These are phyloP conservation scores for Xestia c-nigrum DNA, from an alignment of 2,888 invertebrate genomes.

Conservation along the genomic window DNA sequence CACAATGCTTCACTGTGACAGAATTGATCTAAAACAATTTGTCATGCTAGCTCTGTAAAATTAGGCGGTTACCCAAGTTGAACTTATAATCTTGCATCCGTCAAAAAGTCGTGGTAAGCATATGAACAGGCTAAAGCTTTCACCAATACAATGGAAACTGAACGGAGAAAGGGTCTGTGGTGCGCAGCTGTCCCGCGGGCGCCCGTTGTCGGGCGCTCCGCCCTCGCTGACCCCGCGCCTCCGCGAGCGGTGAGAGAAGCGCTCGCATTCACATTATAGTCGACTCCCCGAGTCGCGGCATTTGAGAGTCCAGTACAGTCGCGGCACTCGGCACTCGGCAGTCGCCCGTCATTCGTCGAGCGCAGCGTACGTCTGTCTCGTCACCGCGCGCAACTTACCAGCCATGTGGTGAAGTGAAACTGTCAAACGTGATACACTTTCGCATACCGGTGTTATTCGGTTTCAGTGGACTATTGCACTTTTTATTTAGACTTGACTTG, in stretches of 20 bases:
- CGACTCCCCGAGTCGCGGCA: constrained; percentile 68
- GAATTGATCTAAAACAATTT: constrained; percentile 12
- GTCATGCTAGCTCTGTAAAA: constrained; percentile 19
- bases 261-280: constrained; percentile 74
- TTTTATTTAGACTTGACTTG: constrained; percentile 73
- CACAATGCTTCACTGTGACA: not conserved
- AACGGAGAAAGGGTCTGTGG: constrained; percentile 86
- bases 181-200: constrained; percentile 89
- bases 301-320: constrained; percentile 65
- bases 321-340: constrained; percentile 86
- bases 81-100: constrained; percentile 47
- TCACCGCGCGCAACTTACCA: constrained; percentile 78
- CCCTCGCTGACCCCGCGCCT: constrained; percentile 84
- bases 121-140: constrained; percentile 79
- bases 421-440: constrained; percentile 89
- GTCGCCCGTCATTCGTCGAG: constrained; percentile 86
- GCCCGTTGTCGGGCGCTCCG: constrained; percentile 82
- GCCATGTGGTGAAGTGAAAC: constrained; percentile 90
- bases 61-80: constrained; percentile 31
- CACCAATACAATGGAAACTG: constrained; percentile 81
- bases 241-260: constrained; percentile 70
- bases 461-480: constrained; percentile 79
- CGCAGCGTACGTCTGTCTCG: constrained; percentile 81
- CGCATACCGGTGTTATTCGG: constrained; percentile 82
- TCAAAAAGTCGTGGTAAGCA: constrained; percentile 65